Conservation (phyloP, 2,888 invertebrate species). For the Xanthia icteritia region DNA sequence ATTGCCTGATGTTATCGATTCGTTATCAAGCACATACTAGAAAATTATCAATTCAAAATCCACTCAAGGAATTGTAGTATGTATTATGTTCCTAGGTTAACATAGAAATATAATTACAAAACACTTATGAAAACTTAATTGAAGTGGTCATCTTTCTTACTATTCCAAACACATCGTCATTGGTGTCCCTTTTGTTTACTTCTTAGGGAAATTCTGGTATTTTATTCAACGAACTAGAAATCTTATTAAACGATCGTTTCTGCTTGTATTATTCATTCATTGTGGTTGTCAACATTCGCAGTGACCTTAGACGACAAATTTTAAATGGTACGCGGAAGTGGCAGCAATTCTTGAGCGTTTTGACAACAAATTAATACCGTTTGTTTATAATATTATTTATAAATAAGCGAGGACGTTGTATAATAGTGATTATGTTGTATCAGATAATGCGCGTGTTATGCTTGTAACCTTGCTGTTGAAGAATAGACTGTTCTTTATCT, state of each 20-base stretch:
- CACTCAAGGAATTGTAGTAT: constrained; percentile 19
- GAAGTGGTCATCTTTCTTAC: not conserved
- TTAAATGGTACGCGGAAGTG: constrained; percentile 62
- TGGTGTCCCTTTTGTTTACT: not conserved
- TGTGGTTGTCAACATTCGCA: constrained; percentile 55
- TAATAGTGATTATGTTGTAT: constrained; percentile 46
- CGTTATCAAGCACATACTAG: constrained; percentile 14
- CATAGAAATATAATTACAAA: constrained; percentile 2
- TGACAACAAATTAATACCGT: constrained; percentile 62
- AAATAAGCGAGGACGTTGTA: constrained; percentile 62
- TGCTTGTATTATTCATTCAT: constrained; percentile 44
- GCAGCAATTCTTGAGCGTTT: constrained; percentile 35
- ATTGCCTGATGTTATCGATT: constrained; percentile 11
- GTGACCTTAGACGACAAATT: constrained; percentile 57
- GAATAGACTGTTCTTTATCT: constrained; percentile 49
- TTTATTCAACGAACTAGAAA: constrained; percentile 34
- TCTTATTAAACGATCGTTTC: constrained; percentile 22
- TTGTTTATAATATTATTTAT: constrained; percentile 62
- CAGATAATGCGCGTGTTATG: constrained; percentile 47
- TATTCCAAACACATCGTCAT: not conserved
- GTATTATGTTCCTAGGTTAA: constrained; percentile 22
- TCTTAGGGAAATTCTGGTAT: not conserved
- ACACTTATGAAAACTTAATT: not conserved
- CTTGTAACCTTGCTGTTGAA: constrained; percentile 44
- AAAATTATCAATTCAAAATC: constrained; percentile 19